These are phyloP conservation scores for Micromys minutus DNA, from an alignment of 2,113 vertebrate genomes.

Conservation along the genomic window DNA sequence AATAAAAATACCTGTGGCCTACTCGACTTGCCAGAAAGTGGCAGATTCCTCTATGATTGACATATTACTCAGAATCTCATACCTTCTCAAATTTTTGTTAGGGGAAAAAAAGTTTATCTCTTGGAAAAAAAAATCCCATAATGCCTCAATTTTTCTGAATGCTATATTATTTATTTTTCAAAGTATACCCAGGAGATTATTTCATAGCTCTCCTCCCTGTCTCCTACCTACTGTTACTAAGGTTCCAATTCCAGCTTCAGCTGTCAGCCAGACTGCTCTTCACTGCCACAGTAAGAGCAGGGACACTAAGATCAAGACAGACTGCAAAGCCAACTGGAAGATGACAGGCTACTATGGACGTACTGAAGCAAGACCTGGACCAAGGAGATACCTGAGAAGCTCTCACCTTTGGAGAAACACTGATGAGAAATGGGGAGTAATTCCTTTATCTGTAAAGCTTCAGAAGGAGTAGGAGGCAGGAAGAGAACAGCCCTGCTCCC, in stretches of 20 bases:
- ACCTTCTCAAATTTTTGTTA: constrained; percentile 50
- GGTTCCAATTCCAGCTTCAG: not conserved
- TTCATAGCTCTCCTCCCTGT: not conserved
- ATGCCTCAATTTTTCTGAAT: constrained; percentile 33
- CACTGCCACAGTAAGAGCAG: not conserved
- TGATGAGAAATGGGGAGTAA: not conserved
- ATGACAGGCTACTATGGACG: not conserved
- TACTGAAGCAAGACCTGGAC: not conserved
- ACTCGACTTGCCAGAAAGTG: constrained; percentile 75
- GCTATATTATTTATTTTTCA: not conserved
- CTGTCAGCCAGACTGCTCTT: not conserved
- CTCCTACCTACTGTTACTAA: not conserved
- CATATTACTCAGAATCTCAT: constrained; percentile 69
- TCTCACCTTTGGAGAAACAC: constrained; percentile 1
- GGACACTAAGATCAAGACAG: not conserved
- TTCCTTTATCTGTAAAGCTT: constrained; percentile 53
- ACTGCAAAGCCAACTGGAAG: not conserved
- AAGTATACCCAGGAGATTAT: not conserved
- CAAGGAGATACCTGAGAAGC: not conserved
- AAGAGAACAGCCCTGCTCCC: not conserved
- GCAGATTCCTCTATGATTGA: constrained; percentile 58
- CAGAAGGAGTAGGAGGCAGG: constrained; percentile 37
- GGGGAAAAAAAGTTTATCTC: too few species aligned
- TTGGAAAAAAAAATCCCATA: not conserved
- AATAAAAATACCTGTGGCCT: constrained; percentile 57